A percentile compares a stretch with the other conserved stretches of the same genome.
Conservation (phyloP, 2,888 invertebrate genomes). For the Linnaemya tessellans region DNA sequence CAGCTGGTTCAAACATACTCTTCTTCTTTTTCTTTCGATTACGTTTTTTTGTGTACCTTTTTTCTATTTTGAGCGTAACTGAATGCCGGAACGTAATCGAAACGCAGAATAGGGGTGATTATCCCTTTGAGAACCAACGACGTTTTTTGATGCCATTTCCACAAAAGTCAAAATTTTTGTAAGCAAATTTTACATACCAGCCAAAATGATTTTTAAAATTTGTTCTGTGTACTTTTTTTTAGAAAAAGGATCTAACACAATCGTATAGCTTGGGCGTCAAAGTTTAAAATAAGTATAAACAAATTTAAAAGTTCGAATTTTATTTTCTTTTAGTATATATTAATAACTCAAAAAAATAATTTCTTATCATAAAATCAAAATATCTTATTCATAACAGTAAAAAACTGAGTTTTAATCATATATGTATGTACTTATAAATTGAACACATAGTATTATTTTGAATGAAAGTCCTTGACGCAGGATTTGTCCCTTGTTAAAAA, state of each 20-base stretch:
- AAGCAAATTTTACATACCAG: background rate
- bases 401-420: background rate
- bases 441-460: background rate
- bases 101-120: too few relatives aligned
- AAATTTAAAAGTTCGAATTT: background rate
- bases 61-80: too few relatives aligned
- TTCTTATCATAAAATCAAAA: background rate
- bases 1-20: too few relatives aligned
- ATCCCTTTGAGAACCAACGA: too few relatives aligned
- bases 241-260: background rate
- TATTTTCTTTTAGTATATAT: background rate
- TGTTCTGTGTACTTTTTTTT: background rate
- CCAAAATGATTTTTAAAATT: background rate
- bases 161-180: background rate
- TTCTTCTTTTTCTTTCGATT: too few relatives aligned
- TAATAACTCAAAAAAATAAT: background rate
- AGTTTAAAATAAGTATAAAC: too few relatives aligned
- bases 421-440: too few relatives aligned
- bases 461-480: background rate
- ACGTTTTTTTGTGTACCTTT: too few relatives aligned
- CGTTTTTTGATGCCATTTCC: too few relatives aligned
- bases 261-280: background rate
- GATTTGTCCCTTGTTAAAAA: conserved; percentile 21
- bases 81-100: too few relatives aligned
- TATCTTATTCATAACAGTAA: background rate